Base-by-base conservation (phyloP, 2,113 vertebrate genomes). In the Amblyornis subalaris region DNA sequence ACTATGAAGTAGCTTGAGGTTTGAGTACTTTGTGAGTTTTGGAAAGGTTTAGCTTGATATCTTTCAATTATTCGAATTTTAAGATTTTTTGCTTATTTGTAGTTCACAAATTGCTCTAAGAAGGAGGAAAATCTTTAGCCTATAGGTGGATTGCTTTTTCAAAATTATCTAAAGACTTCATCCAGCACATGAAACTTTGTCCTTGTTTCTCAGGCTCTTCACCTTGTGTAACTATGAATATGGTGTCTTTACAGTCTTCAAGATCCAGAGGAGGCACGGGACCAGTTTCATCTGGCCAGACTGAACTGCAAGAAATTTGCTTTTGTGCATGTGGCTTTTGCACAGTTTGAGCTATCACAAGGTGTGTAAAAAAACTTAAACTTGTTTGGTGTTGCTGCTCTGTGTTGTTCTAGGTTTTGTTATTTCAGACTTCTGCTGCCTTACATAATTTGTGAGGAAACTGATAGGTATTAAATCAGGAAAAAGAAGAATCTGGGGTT, bases 251-350 rank as follows among this genome's bases (percentile, higher is more conserved):
- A 33, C 93, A 98, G 98, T 29, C 96, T 98, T 95, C 98, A 98
- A 60, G 99, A 99, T 78, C 97, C 98, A 45, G 99, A 99, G 91
- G 99, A 99, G 50, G 99, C 99, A 77, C 96, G 97, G 48, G 99
- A 99, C 94, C 97, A 99, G 79, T 99, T 99, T 95, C 98, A 98
- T 44, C 97, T 99, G 93, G 99, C 98, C 62, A 98, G 97, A 94
- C 97, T 98, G 84, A 99, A 99, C 95, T 98, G 99, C 97, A 99
- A 99, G 97, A 98, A 95, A 72, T 99, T 99, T 98, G 98, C 99
- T 83, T 99, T 99, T 93, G 99, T 99, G 75, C 99, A 99, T 29
- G 81, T 99, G 82, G 99, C 99, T 95, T 98, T 99, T 96, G 99
- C 99, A 67, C 99, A 99, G 60, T 99, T 99, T 97, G 99, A 99